Conservation (phyloP, 2,888 invertebrate genomes). For the Drosophila mulleri region DNA sequence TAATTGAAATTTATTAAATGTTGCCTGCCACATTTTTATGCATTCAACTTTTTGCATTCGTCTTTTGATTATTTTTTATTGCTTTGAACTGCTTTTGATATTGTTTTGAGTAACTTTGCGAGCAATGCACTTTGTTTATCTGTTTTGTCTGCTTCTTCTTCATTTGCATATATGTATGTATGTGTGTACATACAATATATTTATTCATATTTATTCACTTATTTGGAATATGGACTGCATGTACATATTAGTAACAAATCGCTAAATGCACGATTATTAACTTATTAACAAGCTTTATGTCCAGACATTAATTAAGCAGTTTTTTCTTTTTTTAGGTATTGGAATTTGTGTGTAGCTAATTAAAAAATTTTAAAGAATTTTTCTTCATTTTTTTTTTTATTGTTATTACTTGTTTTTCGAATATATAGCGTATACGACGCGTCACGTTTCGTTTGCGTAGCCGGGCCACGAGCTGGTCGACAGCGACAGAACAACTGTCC, state of each 20-base stretch:
- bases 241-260: conserved; percentile 38
- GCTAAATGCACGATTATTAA: conserved; percentile 30
- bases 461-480: conserved; percentile 60
- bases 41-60: conserved; percentile 33
- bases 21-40: conserved; percentile 70
- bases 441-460: conserved; percentile 29
- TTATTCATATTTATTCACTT: conserved; percentile 21
- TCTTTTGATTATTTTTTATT: conserved; percentile 33
- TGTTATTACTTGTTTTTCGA: conserved; percentile 25
- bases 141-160: background rate
- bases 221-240: conserved; percentile 28
- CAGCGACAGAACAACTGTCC: conserved; percentile 67
- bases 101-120: conserved; percentile 45
- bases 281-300: conserved; percentile 33
- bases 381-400: background rate
- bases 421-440: conserved; percentile 21
- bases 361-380: background rate
- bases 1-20: conserved; percentile 74
- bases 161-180: background rate
- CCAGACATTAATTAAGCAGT: conserved; percentile 2
- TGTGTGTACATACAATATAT: too few relatives aligned
- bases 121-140: conserved; percentile 54
- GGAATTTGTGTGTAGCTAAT: conserved; percentile 2
- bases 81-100: conserved; percentile 67
- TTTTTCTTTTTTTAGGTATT: conserved; percentile 9